Evolutionary conservation across 2,113 vertebrate species (phyloP), one percentile per base, ranked within the genome.

Genomic region (Panthera uncia): DNA sequence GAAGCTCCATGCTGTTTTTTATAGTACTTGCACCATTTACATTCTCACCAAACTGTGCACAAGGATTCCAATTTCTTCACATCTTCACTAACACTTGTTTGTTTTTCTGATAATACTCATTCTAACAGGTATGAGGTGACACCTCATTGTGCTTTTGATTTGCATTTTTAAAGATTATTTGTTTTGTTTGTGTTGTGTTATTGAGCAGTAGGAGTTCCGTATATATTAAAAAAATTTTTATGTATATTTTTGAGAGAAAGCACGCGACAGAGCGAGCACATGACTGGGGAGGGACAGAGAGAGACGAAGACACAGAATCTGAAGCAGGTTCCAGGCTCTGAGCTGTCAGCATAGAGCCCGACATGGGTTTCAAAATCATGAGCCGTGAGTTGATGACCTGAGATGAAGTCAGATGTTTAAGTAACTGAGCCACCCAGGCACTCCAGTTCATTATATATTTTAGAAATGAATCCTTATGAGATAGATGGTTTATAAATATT

Each of bases 401-500:
- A 61, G 19, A 7, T 61, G 57, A 61, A 23, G 57, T 61, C 57
- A 61, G 57, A 61, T 3, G 57, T 61, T 57, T 61, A 61, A 61
- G 57, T 23, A 7, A 61, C 21, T 61, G 57, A 61, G 21, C 57
- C 57, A 61, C 57, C 57, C 7, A 61, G 8, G 57, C 18, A 19
- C 8, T 7, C 57, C 57, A 74, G 16, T 79, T 96, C 16, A 21
- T 93, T 95, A n/a, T 65, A 4, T 86, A 71, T 78, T 95, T 96
- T 91, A 4, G n/a, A 84, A 93, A 55, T 73, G 23, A 97, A 65
- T 18, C 19, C 16, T 87, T 76, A 50, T 76, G 7, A 55, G 21
- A 33, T 45, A 52, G n/a, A 45, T 52, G 50, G 23, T 80, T 96
- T 81, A 50, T 29, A 96, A 71, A 86, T 91, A 85, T 92, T 95